A percentile compares a stretch with the other conserved stretches of the same genome.
These are phyloP conservation scores for Notiomystis cincta DNA, from an alignment of 2,113 vertebrate genomes.

Conservation along the genomic window DNA sequence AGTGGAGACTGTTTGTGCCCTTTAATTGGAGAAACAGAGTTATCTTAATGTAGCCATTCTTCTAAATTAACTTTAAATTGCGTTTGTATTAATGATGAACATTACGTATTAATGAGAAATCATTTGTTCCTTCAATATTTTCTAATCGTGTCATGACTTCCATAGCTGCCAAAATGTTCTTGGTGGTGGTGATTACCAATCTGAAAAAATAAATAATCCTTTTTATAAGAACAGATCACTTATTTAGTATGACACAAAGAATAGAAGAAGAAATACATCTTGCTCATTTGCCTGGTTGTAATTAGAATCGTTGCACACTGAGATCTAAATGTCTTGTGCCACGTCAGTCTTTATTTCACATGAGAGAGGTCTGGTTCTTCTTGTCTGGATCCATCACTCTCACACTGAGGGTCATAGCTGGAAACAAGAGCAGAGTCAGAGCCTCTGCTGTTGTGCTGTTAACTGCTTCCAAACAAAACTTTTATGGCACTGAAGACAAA, in stretches of 20 bases:
- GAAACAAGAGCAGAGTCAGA: not conserved
- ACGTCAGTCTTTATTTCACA: not conserved
- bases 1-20: not conserved
- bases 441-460: not conserved
- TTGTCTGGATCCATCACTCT: not conserved
- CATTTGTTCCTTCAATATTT: constrained; percentile 13
- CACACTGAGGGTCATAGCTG: not conserved
- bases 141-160: not conserved
- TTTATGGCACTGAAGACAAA: not conserved
- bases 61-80: constrained; percentile 26
- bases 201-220: not conserved
- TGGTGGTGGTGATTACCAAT: not conserved
- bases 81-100: constrained; percentile 26
- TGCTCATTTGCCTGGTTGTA: not conserved
- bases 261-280: not conserved
- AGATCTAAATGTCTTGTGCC: not conserved
- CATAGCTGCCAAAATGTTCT: not conserved
- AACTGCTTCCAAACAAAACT: not conserved
- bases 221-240: not conserved
- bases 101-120: constrained; percentile 39
- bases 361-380: not conserved
- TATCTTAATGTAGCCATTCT: constrained; percentile 2
- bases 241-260: not conserved
- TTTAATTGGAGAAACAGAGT: not conserved
- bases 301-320: not conserved